These are phyloP conservation scores for Zhuqinia jingwanae DNA, from an alignment of 2,888 invertebrate genomes.

Conservation along the genomic window DNA sequence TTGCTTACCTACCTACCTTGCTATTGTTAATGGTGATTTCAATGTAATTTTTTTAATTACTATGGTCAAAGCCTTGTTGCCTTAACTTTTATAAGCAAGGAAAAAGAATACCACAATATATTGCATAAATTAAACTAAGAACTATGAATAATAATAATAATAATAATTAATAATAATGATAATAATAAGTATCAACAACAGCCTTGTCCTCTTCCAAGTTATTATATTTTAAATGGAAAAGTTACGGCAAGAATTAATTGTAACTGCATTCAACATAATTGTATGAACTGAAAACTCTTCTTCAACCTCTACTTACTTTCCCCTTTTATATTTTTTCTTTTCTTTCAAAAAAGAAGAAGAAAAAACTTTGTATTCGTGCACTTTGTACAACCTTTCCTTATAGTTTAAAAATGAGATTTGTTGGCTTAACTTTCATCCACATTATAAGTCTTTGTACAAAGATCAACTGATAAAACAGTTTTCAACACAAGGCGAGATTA, in stretches of 20 bases:
- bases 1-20: neutral
- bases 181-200: constrained; percentile 63
- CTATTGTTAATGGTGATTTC: neutral
- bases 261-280: neutral
- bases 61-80: constrained; percentile 26
- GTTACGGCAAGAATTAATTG: constrained; percentile 8
- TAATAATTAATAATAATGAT: constrained; percentile 20
- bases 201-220: constrained; percentile 17
- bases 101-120: constrained; percentile 65
- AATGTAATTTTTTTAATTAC: neutral
- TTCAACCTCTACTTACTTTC: neutral
- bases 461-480: constrained; percentile 59
- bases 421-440: constrained; percentile 33
- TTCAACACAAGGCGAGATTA: neutral
- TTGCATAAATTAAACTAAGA: constrained; percentile 68
- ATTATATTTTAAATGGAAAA: neutral
- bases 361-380: too few relatives aligned
- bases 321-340: too few relatives aligned
- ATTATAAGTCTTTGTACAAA: constrained; percentile 71
- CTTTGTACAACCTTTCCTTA: constrained; percentile 29
- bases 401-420: constrained; percentile 56
- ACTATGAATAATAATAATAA: constrained; percentile 31
- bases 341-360: too few relatives aligned
- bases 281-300: constrained; percentile 9
- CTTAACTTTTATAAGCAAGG: constrained; percentile 19